Evolutionary conservation across 2,797 vertebrate species (phyloP).

Genomic region (Epinephelus awoara): DNA sequence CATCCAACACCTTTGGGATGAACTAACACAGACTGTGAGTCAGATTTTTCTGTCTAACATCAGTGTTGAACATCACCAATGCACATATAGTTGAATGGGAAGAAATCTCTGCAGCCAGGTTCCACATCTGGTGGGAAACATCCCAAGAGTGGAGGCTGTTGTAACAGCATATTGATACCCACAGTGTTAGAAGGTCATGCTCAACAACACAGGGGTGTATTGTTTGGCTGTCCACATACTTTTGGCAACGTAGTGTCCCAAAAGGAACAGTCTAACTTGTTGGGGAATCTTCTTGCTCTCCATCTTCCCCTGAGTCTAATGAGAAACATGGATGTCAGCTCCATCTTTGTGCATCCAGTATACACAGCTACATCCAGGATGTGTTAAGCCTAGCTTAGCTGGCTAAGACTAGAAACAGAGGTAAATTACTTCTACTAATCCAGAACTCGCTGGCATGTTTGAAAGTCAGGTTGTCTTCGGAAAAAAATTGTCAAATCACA

Average conservation of each 20-base stretch:
- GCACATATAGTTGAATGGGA: neutral
- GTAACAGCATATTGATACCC: neutral
- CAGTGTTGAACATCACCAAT: neutral
- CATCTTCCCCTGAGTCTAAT: neutral
- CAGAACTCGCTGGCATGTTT: too few species aligned
- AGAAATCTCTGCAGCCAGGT: neutral
- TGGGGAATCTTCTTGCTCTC: too few species aligned
- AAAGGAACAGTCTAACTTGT: neutral
- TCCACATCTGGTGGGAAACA: constrained; percentile 1
- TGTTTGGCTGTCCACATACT: neutral
- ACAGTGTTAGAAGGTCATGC: neutral
- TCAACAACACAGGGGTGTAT: neutral
- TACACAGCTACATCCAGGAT: too few species aligned
- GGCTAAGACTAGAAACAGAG: too few species aligned
- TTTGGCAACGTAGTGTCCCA: neutral
- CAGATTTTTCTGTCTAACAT: neutral
- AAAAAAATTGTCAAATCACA: too few species aligned
- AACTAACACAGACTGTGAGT: neutral
- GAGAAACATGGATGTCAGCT: neutral
- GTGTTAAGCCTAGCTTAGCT: too few species aligned
- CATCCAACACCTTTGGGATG: neutral
- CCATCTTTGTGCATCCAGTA: neutral
- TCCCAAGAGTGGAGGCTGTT: neutral
- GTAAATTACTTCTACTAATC: too few species aligned
- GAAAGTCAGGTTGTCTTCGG: too few species aligned